phyloP scores from a whole-genome alignment of 2,113 vertebrate species.

The Isichthys henryi region DNA sequence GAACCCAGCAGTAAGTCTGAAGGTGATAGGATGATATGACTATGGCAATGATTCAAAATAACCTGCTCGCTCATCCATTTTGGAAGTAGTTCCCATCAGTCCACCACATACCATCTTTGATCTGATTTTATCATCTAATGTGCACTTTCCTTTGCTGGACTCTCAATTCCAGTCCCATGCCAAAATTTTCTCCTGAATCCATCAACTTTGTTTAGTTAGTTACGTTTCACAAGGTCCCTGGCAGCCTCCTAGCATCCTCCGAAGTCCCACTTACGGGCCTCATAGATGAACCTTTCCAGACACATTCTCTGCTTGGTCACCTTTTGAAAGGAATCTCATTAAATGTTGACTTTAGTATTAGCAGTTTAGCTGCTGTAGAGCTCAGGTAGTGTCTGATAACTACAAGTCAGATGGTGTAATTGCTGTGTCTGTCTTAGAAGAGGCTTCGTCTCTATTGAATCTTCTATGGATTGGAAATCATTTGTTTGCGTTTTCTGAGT shows the following conservation, averaged over 20 bases:
- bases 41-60: background rate
- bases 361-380: background rate
- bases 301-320: background rate
- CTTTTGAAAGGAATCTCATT: background rate
- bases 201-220: constrained; percentile 36
- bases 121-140: constrained; percentile 47
- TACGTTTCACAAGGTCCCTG: background rate
- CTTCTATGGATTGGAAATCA: background rate
- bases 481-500: background rate
- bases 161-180: constrained; percentile 44
- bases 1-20: background rate
- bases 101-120: constrained; percentile 39
- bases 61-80: constrained; percentile 26
- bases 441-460: background rate
- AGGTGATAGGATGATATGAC: background rate
- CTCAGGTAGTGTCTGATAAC: background rate
- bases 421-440: background rate
- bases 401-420: background rate
- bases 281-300: background rate
- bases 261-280: background rate
- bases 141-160: constrained; percentile 57
- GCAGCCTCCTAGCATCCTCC: background rate
- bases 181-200: constrained; percentile 49
- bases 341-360: background rate
- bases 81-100: constrained; percentile 34